phyloP scores from a whole-genome alignment of 2,797 vertebrate genomes.

The Aeoliscus strigatus region DNA sequence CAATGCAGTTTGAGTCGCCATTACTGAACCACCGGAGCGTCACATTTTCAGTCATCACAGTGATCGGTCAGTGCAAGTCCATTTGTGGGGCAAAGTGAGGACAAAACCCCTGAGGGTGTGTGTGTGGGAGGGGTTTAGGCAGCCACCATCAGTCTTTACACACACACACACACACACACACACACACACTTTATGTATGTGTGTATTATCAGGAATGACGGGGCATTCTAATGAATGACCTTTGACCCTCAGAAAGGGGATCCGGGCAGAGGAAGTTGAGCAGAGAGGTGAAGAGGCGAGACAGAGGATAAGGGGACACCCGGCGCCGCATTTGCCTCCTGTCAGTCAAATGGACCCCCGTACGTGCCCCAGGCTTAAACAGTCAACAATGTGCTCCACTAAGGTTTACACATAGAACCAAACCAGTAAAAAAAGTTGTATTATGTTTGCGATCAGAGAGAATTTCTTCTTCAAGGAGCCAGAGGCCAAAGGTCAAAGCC shows the following conservation, averaged over 20 bases:
- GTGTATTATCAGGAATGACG: conserved; percentile 49
- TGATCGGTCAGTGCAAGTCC: conserved; percentile 47
- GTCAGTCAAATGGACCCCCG: conserved; percentile 55
- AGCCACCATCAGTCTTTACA: conserved; percentile 52
- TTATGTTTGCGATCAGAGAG: too few species aligned
- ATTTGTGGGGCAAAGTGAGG: conserved; percentile 52
- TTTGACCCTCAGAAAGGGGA: conserved; percentile 70
- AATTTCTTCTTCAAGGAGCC: too few species aligned
- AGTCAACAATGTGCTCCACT: too few species aligned
- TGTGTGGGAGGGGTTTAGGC: conserved; percentile 55
- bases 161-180: conserved; percentile 2
- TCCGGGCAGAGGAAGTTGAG: conserved; percentile 71
- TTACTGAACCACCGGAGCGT: conserved; percentile 8
- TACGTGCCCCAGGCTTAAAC: too few species aligned
- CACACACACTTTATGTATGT: conserved; percentile 7
- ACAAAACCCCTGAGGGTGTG: conserved; percentile 45
- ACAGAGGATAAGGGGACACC: conserved; percentile 43
- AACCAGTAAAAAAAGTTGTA: too few species aligned
- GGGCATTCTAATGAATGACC: conserved; percentile 68
- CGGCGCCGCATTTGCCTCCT: conserved; percentile 63
- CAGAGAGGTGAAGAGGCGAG: conserved; percentile 58
- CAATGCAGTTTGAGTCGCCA: neutral
- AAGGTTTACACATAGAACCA: too few species aligned
- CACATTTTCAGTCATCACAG: conserved; percentile 41
- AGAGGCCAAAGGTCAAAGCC: too few species aligned